Evolutionary conservation across 2,888 invertebrate species (phyloP).

Genomic region (Philaethria dido): DNA sequence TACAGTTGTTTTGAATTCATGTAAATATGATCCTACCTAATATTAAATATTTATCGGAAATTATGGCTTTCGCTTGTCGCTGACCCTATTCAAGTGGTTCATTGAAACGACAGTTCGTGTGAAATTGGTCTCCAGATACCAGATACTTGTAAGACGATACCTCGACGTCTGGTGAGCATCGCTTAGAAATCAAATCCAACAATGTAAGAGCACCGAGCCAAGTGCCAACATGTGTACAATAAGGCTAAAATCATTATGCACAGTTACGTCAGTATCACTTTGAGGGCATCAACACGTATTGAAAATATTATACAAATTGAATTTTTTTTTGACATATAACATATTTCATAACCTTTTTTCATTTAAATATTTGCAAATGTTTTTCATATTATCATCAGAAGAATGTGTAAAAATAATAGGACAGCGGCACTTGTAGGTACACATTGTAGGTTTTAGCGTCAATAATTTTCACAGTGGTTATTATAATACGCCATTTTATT

Average conservation of each 20-base stretch:
- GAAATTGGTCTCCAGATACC: slow-evolving; percentile 60
- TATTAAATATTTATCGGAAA: slow-evolving; percentile 30
- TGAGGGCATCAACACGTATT: slow-evolving; percentile 41
- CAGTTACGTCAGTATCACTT: slow-evolving; percentile 46
- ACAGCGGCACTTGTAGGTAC: too few species aligned
- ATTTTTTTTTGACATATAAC: background rate
- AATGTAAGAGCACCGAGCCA: slow-evolving; percentile 54
- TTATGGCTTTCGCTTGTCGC: slow-evolving; percentile 33
- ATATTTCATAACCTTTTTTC: too few species aligned
- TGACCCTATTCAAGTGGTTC: slow-evolving; percentile 40
- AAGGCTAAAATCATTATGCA: slow-evolving; percentile 54
- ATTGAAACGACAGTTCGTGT: slow-evolving; percentile 66
- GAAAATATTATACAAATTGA: slow-evolving; percentile 1
- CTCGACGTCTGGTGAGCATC: slow-evolving; percentile 74
- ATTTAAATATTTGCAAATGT: too few species aligned
- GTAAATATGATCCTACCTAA: background rate
- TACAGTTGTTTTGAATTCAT: background rate
- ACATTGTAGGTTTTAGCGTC: too few species aligned
- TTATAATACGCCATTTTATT: too few species aligned
- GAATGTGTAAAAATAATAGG: too few species aligned
- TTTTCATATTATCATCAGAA: too few species aligned
- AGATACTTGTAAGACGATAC: slow-evolving; percentile 72
- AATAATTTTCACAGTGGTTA: too few species aligned
- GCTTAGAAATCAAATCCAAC: slow-evolving; percentile 66
- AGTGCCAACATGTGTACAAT: slow-evolving; percentile 73